Evolutionary conservation across 1,140 invertebrate species (phyloP), one percentile per base, ranked within the genome.

Genomic region (Tetramorium alpestre): DNA sequence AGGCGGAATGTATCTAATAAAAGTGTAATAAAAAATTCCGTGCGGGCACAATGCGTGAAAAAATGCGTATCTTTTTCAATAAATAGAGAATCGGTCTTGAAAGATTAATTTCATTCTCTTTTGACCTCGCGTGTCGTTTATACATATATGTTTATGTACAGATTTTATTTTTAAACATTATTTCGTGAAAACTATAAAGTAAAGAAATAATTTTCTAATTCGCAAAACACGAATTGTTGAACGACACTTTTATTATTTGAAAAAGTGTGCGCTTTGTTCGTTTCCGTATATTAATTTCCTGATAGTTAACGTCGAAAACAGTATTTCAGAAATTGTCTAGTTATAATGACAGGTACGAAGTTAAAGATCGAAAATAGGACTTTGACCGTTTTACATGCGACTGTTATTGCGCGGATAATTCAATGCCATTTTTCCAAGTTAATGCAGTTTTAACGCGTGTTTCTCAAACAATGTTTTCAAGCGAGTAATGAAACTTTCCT

Each of bases 381-480:
- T 54, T 44, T 56, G 28, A 73, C 3, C 62, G 33, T 88, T 90
- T 87, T 87, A 56, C 77, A 73, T 73, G 51, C 62, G 33, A 38
- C 33, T 49, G 51, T 89, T 89, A 77, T 90, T 84, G 85, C 69
- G 72, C 51, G 67, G 47, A 89, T 54, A 51, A 44, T 38, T 7
- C 41, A 73, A 10, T 58, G 56, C 41, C 70, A 33, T 81, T 72
- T 90, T 82, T 81, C n/a, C 58, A n/a, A 78, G 82, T 77, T 90
- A 88, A 90, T 90, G 86, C 70, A 88, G 72, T 86, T 88, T 88
- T 90, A 90, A 90, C 87, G 86, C 33, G 41, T 80, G 81, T 69
- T 86, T 33, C 25, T 49, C 81, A 86, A 90, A 86, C 85, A 89
- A 82, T 67, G 76, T 58, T 33, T 33, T 56, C 28, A 28, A 6